Base-by-base conservation (phyloP, 2,888 invertebrate genomes). In the Drosophila atripex region DNA sequence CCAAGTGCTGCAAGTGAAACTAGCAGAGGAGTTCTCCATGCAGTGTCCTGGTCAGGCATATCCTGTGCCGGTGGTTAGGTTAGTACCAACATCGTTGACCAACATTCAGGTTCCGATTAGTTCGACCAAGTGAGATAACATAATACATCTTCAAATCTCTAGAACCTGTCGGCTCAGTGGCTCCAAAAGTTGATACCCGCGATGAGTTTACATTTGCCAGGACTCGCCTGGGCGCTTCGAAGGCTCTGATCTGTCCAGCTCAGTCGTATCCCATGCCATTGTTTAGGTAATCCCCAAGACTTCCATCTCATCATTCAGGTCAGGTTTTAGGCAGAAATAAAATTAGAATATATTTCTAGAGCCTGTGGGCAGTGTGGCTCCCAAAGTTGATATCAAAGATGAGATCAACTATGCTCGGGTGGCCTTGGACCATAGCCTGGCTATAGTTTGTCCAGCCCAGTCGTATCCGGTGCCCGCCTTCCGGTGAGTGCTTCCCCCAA, bases 31-130 rank as follows among this genome's bases (percentile, higher is more conserved):
- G 89, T 92, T 94, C 82, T 93, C 94, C 30, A 92, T 96, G 87
- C 92, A 95, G 84, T 96, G 95, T 91, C 95, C 95, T 65, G 95
- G 95, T n/a, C 95, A 95, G 91, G 95, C 94, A 38, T 95, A 93
- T 92, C 95, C 95, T 55, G 94, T 95, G 80, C 95, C 95, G 84
- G 91, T 93, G 76, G 94, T 95, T 93, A 94, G 95, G 95, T 90
- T 71, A 64, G 39, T 30, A 8, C 9, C n/a, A 7, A 14, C 18
- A 25, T 7, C 30, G 14, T 43, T 16, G 16, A 43, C 43, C 79
- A 83, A 85, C 87, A 79, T 80, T 77, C 64, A 57, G 54, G 14
- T 53, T 1, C 2, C 2, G 2, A 79, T 77, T 63, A 57, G 51
- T 18, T 49, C 1, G 3, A 5, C 1, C 28, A 3, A 9, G 11